phyloP scores from a whole-genome alignment of 2,888 invertebrate genomes.

The Barypeithes pellucidus region DNA sequence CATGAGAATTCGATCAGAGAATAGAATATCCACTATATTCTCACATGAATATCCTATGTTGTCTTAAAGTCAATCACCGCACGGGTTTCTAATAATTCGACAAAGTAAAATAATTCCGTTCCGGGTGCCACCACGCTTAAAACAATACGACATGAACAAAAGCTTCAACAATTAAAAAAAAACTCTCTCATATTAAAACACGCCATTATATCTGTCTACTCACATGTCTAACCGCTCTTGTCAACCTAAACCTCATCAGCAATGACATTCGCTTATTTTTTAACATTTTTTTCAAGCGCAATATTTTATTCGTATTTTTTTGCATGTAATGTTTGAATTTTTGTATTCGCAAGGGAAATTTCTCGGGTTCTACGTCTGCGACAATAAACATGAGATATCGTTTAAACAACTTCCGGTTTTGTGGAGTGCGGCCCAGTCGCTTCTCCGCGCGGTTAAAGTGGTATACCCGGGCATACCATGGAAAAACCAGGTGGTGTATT shows the following conservation, averaged over 20 bases:
- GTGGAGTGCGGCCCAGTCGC: conserved; percentile 94
- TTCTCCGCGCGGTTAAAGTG: conserved; percentile 83
- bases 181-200: too few relatives aligned
- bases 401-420: conserved; percentile 88
- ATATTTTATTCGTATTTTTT: background rate
- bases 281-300: conserved; percentile 5
- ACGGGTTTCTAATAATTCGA: too few relatives aligned
- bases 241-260: background rate
- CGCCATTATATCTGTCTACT: too few relatives aligned
- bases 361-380: conserved; percentile 70
- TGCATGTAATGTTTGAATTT: conserved; percentile 44
- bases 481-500: conserved; percentile 75
- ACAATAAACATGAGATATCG: conserved; percentile 81
- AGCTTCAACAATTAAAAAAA: too few relatives aligned
- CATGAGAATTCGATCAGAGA: too few relatives aligned
- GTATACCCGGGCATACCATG: conserved; percentile 75
- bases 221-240: background rate
- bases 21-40: too few relatives aligned
- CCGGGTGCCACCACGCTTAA: too few relatives aligned
- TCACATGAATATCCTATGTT: too few relatives aligned
- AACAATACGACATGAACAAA: too few relatives aligned
- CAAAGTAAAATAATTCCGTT: too few relatives aligned
- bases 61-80: too few relatives aligned
- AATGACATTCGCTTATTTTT: conserved; percentile 12
- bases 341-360: conserved; percentile 37